These are phyloP conservation scores for Acanthaster planci DNA, from an alignment of 35 echinoderm and acorn worm genomes.

Conservation along the genomic window DNA sequence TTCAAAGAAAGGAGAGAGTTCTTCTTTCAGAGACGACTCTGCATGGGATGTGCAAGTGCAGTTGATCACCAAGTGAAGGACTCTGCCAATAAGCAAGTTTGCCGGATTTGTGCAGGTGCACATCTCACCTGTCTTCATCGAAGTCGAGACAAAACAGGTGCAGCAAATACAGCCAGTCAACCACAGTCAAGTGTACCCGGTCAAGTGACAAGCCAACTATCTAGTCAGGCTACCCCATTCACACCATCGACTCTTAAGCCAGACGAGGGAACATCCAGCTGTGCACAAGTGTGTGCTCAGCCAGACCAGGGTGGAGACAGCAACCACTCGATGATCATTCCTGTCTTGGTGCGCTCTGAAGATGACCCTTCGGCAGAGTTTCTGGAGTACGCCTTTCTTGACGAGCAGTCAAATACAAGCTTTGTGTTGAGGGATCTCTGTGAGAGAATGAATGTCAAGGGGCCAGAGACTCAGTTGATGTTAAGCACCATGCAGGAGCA, in stretches of 20 bases:
- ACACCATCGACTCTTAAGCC: too few relatives aligned
- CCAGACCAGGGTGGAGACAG: conserved; percentile 7
- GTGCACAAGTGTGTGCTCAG: neutral
- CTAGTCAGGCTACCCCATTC: too few relatives aligned
- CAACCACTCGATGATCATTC: conserved; percentile 53
- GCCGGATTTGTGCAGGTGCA: neutral
- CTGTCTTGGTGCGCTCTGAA: conserved; percentile 25
- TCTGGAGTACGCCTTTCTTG: conserved; percentile 45
- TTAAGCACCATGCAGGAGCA: conserved; percentile 39
- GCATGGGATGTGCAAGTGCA: conserved; percentile 23
- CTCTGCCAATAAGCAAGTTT: neutral
- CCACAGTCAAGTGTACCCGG: neutral
- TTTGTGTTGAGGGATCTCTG: conserved; percentile 7
- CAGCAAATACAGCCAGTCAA: too few relatives aligned
- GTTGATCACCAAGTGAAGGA: neutral
- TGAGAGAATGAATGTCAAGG: conserved; percentile 8
- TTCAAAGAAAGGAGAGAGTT: too few relatives aligned
- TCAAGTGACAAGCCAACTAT: too few relatives aligned
- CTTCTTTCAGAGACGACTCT: conserved; percentile 13
- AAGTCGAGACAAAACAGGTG: too few relatives aligned
- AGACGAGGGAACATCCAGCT: conserved; percentile 20
- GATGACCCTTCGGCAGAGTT: conserved; percentile 12
- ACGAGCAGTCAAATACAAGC: conserved; percentile 35
- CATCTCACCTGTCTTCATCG: conserved; percentile 40
- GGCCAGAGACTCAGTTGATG: conserved; percentile 26